phyloP scores from a whole-genome alignment of 2,888 invertebrate genomes.

The Seira ritae region DNA sequence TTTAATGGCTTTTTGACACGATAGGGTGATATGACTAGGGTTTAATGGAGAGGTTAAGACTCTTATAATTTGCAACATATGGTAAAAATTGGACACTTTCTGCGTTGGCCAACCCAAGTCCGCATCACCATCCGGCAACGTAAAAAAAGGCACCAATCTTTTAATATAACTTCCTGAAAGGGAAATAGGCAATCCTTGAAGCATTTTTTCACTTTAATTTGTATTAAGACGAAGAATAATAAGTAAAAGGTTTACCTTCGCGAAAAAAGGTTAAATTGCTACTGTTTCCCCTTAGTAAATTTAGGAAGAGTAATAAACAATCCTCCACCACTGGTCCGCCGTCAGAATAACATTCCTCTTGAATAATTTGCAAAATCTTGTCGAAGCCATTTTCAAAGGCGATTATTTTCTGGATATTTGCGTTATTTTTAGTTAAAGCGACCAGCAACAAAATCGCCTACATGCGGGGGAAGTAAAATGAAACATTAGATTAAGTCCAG shows the following conservation, averaged over 20 bases:
- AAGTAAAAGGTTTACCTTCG: conserved; percentile 86
- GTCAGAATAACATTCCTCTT: conserved; percentile 92
- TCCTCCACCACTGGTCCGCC: conserved; percentile 99
- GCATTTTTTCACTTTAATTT: conserved; percentile 13
- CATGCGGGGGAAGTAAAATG: conserved; percentile 73
- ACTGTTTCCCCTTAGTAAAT: conserved; percentile 94
- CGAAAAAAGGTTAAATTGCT: conserved; percentile 99
- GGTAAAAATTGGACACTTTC: conserved; percentile 78
- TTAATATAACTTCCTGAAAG: conserved; percentile 89
- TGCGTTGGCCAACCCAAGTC: conserved; percentile 89
- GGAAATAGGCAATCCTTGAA: conserved; percentile 56
- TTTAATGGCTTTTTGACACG: conserved; percentile 93
- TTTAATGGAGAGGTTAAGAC: conserved; percentile 96
- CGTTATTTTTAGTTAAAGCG: conserved; percentile 94
- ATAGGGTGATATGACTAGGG: conserved; percentile 84
- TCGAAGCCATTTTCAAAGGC: conserved; percentile 99
- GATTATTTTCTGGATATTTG: conserved; percentile 98
- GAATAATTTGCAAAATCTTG: conserved; percentile 93
- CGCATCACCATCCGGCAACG: conserved; percentile 80
- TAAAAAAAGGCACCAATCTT: conserved; percentile 91
- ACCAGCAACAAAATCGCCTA: conserved; percentile 91
- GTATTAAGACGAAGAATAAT: background rate
- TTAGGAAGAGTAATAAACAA: conserved; percentile 93
- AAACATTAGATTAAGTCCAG: background rate
- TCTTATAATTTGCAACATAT: conserved; percentile 80